These are phyloP conservation scores for Gari tellinella DNA, from an alignment of 2,888 invertebrate genomes.

Conservation along the genomic window DNA sequence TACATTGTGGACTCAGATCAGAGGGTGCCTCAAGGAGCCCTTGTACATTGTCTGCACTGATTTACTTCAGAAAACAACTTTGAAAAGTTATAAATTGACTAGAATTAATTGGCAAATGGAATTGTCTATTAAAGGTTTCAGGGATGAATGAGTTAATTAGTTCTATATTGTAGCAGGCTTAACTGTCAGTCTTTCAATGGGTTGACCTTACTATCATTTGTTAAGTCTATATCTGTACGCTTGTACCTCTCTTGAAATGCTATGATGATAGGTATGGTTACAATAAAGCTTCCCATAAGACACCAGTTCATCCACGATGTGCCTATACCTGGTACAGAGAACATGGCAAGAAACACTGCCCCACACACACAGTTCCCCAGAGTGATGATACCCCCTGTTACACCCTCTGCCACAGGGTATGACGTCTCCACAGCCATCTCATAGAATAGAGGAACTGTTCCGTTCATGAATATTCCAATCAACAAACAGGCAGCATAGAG, in stretches of 20 bases:
- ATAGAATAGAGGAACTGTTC: slow-evolving; percentile 22
- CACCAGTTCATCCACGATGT: slow-evolving; percentile 43
- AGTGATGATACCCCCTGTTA: slow-evolving; percentile 35
- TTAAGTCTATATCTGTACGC: slow-evolving; percentile 30
- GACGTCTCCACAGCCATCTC: slow-evolving; percentile 31
- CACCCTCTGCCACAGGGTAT: slow-evolving; percentile 38
- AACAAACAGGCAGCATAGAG: slow-evolving; percentile 21
- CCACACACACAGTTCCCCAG: slow-evolving; percentile 18
- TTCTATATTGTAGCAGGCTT: too few relatives aligned
- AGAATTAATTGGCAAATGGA: too few relatives aligned
- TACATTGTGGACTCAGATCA: too few relatives aligned
- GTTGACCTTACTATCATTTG: too few relatives aligned
- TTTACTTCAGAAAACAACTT: too few relatives aligned
- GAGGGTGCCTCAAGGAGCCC: too few relatives aligned
- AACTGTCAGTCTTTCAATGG: too few relatives aligned
- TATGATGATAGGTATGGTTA: slow-evolving; percentile 21
- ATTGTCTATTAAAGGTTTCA: too few relatives aligned
- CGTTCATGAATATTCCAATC: slow-evolving; percentile 20
- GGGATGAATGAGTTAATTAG: too few relatives aligned
- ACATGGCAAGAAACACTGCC: slow-evolving; percentile 22
- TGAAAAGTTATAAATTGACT: too few relatives aligned
- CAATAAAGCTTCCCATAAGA: slow-evolving; percentile 20
- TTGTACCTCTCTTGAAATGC: slow-evolving; percentile 27
- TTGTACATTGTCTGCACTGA: too few relatives aligned
- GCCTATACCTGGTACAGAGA: slow-evolving; percentile 24